Conservation (phyloP, 2,113 vertebrate genomes). For the Girardinichthys multiradiatus region DNA sequence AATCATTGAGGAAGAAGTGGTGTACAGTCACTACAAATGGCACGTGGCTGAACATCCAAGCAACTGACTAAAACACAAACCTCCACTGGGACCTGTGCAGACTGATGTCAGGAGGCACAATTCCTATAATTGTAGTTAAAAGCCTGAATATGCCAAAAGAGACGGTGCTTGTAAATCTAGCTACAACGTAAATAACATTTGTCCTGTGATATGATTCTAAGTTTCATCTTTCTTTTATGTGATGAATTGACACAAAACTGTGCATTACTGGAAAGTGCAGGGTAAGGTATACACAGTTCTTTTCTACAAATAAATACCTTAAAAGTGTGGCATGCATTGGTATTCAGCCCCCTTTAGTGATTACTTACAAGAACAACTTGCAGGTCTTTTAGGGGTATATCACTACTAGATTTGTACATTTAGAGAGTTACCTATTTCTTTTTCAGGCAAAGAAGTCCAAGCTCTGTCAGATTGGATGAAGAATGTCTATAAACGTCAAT, state of each 20-base stretch:
- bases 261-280: neutral
- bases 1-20: constrained; percentile 66
- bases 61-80: constrained; percentile 40
- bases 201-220: neutral
- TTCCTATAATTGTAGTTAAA: constrained; percentile 9
- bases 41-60: constrained; percentile 35
- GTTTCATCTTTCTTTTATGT: neutral
- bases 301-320: neutral
- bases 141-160: neutral
- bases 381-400: no score
- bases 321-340: neutral
- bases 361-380: neutral
- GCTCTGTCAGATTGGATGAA: no score
- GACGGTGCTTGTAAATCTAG: neutral
- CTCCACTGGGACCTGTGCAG: constrained; percentile 24
- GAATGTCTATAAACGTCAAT: no score
- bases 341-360: neutral
- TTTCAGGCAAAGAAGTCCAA: no score
- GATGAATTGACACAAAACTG: neutral
- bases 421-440: no score
- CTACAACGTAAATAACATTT: neutral
- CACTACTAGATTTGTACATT: no score
- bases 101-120: constrained; percentile 32
- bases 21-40: constrained; percentile 45
- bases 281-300: neutral